Evolutionary conservation across 2,797 vertebrate genomes (phyloP), one percentile per base, ranked within the genome.

Genomic region (Limosa lapponica): DNA sequence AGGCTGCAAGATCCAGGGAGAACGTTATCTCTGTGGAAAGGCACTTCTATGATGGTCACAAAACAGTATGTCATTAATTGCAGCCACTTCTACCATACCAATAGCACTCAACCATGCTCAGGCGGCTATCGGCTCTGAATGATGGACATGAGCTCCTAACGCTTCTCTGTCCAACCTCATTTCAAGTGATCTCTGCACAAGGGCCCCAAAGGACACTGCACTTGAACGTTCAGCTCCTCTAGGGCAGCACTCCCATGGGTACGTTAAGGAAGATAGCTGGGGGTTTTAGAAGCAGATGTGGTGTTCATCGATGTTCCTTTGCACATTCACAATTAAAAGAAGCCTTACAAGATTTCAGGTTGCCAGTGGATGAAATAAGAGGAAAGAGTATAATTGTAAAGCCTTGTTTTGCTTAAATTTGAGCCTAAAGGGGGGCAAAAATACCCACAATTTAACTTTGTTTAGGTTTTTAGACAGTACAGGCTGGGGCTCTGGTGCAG

Each of bases 71-170:
- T 16, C 18, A 16, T 43, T 28, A 44, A 36, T 6, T 20, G 28
- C 44, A 54, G n/a, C 20, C 18, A 6, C 43, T 28, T 36, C 44
- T 13, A n/a, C 19, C n/a, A 4, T 10, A 2, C 17, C 28, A 41
- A 28, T 0, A 37, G 10, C 44, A 15, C 32, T 34, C 43, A 25
- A 39, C 20, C 0, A 0, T 1, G 4, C 46, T 16, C 30, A 5
- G 1, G 4, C 0, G 1, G 23, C 36, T 55, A 6, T 16, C 0
- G 1, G 51, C 2, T 81, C 70, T 1, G 0, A 52, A 23, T 0
- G 1, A 49, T 0, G 1, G 41, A 2, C 41, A 25, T 0, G 0
- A 81, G 34, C 11, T 28, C 41, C 46, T 28, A 8, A 5, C 0
- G 3, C 28, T 37, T 55, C 20, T 44, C 65, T 1, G 0, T 1